Conservation (phyloP, 2,888 invertebrate species). For the Drosophila helvetica region DNA sequence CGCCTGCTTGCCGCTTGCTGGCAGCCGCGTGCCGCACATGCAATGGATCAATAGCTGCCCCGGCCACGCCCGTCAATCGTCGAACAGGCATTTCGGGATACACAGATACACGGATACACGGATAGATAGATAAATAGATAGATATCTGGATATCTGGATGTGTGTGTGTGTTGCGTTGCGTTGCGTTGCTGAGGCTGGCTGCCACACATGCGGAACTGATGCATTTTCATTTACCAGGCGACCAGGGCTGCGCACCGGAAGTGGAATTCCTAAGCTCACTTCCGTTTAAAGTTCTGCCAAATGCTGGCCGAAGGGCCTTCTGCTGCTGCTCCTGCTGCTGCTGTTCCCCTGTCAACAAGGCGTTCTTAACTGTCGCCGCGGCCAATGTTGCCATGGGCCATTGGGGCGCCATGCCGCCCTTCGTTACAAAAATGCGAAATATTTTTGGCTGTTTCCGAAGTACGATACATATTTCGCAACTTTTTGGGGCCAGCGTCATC, state of each 20-base stretch:
- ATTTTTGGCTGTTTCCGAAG: slow-evolving; percentile 23
- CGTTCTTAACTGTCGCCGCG: slow-evolving; percentile 71
- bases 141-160: slow-evolving; percentile 23
- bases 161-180: neutral
- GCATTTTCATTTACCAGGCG: slow-evolving; percentile 80
- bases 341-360: slow-evolving; percentile 42
- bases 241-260: slow-evolving; percentile 76
- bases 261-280: slow-evolving; percentile 66
- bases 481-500: slow-evolving; percentile 61
- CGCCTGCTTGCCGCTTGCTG: slow-evolving; percentile 45
- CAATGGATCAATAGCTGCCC: slow-evolving; percentile 74
- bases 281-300: slow-evolving; percentile 53
- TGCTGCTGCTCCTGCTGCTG: slow-evolving; percentile 17
- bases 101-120: slow-evolving; percentile 10
- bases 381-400: slow-evolving; percentile 73
- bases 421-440: slow-evolving; percentile 13
- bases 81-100: slow-evolving; percentile 18
- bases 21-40: slow-evolving; percentile 63
- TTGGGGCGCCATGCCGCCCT: slow-evolving; percentile 19
- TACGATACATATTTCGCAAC: neutral
- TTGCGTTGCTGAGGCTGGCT: slow-evolving; percentile 22
- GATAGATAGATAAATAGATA: slow-evolving; percentile 1
- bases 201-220: slow-evolving; percentile 81
- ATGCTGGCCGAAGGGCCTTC: neutral
- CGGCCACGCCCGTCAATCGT: slow-evolving; percentile 63